Evolutionary conservation across 2,113 vertebrate species (phyloP), one percentile per base, ranked within the genome.

Genomic region (Indri indri): DNA sequence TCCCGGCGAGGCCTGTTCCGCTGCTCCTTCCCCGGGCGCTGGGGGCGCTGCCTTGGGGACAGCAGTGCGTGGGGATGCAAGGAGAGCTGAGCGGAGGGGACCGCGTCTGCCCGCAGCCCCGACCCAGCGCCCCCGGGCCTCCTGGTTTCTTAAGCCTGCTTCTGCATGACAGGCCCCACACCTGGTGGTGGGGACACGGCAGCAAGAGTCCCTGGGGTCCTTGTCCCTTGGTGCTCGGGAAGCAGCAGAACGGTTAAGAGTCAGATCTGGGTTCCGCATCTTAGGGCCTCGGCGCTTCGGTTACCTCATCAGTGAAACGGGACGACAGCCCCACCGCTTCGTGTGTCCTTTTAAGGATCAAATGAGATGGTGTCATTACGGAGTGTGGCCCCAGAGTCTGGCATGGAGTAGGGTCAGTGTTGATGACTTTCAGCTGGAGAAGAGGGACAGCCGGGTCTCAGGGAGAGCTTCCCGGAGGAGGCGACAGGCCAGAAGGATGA

Each of bases 351-450:
- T 20, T 20, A 18, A 12, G 79, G 59, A n/a, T 25, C 27, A 32
- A 3, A 1, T 4, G n/a, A 45, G 16, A 32, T 32, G 70, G 52
- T 25, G 40, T 5, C 0, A 6, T 25, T 22, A 6, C 0, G 0
- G 68, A 37, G 30, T 6, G 37, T 25, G 92, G 73, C 50, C 70
- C n/a, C 32, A 2, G 17, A 52, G 54, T 7, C 54, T 86, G 82
- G 47, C 5, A 2, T 0, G 2, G 1, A 30, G 50, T 13, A 23
- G 57, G 12, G 22, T 90, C 32, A 79, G 81, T 45, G 59, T 37
- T 30, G 37, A 3, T 34, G 30, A 16, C 30, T 68, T 92, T 63
- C 66, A 45, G 30, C 34, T 81, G 54, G 82, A 16, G 40, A 47
- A 45, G 18, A 84, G 32, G 42, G 57, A 59, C 40, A 54, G 37